phyloP scores from a whole-genome alignment of 2,797 vertebrate species.

The Muraenolepis orangiensis region DNA sequence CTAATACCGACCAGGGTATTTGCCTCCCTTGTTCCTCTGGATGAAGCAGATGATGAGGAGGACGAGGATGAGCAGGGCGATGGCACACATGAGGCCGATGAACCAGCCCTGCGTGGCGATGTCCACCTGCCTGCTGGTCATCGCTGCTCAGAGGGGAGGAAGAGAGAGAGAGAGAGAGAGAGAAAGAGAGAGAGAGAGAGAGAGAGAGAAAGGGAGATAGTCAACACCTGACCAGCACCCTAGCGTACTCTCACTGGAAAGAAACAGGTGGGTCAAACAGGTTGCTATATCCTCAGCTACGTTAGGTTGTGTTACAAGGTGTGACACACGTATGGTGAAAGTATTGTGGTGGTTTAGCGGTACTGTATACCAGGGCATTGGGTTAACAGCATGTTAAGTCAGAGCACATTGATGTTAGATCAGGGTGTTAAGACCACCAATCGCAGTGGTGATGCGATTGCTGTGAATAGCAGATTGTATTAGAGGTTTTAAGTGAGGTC shows the following conservation, averaged over 20 bases:
- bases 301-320: neutral
- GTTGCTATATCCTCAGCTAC: neutral
- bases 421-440: slow-evolving; percentile 17
- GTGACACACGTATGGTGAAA: neutral
- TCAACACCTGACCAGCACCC: neutral
- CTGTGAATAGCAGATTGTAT: neutral
- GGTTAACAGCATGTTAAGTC: slow-evolving; percentile 44
- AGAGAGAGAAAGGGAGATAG: neutral
- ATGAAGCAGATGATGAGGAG: too few relatives aligned
- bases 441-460: neutral
- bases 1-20: slow-evolving; percentile 98
- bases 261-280: neutral
- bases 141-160: slow-evolving; percentile 73
- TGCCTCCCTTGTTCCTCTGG: slow-evolving; percentile 97
- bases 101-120: too few relatives aligned
- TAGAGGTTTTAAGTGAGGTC: neutral
- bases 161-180: neutral
- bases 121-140: slow-evolving; percentile 93
- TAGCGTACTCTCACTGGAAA: neutral
- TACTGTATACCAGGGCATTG: slow-evolving; percentile 1
- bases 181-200: too few relatives aligned
- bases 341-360: neutral
- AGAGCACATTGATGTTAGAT: slow-evolving; percentile 24
- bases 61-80: too few relatives aligned
- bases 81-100: too few relatives aligned